Percentiles rank a stretch among this genome's conserved stretches.
These are phyloP conservation scores for Neoniphon sammara DNA, from an alignment of 2,797 vertebrate species.

Conservation along the genomic window DNA sequence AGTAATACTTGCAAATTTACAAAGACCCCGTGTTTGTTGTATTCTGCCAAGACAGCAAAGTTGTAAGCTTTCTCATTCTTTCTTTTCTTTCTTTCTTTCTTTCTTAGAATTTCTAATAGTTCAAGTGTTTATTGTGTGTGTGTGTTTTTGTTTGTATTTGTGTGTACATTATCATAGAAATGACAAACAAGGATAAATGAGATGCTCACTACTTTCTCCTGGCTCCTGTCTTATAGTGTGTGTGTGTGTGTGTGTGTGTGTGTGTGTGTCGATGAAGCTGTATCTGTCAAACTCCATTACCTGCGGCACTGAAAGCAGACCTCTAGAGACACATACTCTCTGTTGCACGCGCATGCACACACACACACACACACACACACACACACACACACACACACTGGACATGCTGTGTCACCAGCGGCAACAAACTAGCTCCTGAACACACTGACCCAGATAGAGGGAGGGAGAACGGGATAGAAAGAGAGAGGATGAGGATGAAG, in stretches of 20 bases:
- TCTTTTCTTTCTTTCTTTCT: no score
- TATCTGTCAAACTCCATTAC: constrained; percentile 45
- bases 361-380: neutral
- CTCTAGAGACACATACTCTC: constrained; percentile 9
- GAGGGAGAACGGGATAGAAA: constrained; percentile 27
- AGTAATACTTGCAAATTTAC: no score
- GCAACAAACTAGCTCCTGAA: constrained; percentile 49
- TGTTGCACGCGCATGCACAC: no score
- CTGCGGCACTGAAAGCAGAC: constrained; percentile 38
- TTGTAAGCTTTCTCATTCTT: no score
- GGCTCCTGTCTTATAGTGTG: constrained; percentile 3
- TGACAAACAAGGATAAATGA: no score
- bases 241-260: constrained; percentile 24
- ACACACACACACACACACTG: neutral
- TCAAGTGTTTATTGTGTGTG: no score
- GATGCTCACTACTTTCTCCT: neutral
- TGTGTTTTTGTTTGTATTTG: no score
- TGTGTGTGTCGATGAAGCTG: constrained; percentile 34
- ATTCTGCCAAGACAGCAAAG: no score
- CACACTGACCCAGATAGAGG: constrained; percentile 70
- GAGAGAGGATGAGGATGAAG: constrained; percentile 2
- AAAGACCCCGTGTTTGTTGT: no score
- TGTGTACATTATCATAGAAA: no score
- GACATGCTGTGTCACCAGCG: constrained; percentile 63
- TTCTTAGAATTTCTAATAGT: no score